Base-by-base conservation (phyloP, 2,888 invertebrate genomes). In the Tetheella fluctuosa region DNA sequence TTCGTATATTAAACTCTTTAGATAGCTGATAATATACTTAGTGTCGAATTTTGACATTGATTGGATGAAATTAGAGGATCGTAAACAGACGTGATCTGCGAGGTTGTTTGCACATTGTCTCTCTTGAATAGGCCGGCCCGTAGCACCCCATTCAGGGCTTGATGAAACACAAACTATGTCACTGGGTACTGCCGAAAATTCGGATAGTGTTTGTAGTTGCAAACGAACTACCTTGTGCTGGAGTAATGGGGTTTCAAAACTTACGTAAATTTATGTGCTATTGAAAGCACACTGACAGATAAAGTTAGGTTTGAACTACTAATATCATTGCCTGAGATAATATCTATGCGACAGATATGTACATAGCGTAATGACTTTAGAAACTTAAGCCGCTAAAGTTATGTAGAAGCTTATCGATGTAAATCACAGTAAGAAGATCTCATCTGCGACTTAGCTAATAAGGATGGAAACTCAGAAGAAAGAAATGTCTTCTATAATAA, bases 161-260 rank as follows among this genome's bases (percentile, higher is more conserved):
- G 89, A 92, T 91, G 91, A 85, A 91, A 90, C 84, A 89, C 88
- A 91, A 91, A 91, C 90, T 90, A 81, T 89, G 91, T 88, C 90
- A 89, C 80, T 77, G 70, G 84, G 79, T 72, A 80, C 80, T 80
- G 81, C 88, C 88, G 78, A 90, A 91, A 89, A 88, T 90, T 85
- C 73, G 69, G 76, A 67, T 77, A 71, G 68, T 86, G 87, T 89
- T 88, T 88, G 85, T 83, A 77, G 76, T 80, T 71, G 71, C 83
- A 84, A 87, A 85, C 82, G 83, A 85, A 80, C 84, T 72, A 72
- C 80, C 84, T 85, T 83, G 82, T 85, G 68, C 70, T 69, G 59
- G 63, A 63, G 65, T 86, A 86, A 88, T 88, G 78, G 79, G 79
- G 79, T 88, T 88, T 84, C 70, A 70, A 78, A 74, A 71, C 71